These are phyloP conservation scores for Chrysotoxum bicinctum DNA, from an alignment of 2,888 invertebrate species.

Conservation along the genomic window DNA sequence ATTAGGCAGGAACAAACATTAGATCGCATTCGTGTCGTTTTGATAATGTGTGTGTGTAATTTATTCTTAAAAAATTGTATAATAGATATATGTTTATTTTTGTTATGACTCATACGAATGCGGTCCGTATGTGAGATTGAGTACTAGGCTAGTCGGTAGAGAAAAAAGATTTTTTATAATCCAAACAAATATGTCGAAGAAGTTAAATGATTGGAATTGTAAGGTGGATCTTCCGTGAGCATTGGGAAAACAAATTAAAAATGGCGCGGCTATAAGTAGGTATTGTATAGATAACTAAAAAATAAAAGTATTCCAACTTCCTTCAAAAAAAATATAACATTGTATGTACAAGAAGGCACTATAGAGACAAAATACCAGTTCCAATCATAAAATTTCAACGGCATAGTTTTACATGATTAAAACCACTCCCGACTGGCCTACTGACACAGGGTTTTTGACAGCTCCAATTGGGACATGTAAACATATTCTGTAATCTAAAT, in stretches of 20 bases:
- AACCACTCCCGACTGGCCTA: background rate
- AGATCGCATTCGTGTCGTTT: conserved; percentile 16
- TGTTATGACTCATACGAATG: background rate
- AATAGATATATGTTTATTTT: background rate
- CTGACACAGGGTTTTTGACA: conserved; percentile 58
- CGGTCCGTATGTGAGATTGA: conserved; percentile 11
- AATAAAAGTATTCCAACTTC: too few relatives aligned
- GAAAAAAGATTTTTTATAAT: background rate
- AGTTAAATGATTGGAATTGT: too few relatives aligned
- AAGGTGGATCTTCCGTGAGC: too few relatives aligned
- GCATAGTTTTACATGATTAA: background rate
- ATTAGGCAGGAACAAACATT: conserved; percentile 34
- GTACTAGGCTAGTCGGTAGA: background rate
- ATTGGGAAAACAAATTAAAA: too few relatives aligned
- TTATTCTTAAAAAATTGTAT: background rate
- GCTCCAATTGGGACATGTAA: conserved; percentile 58
- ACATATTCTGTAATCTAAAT: conserved; percentile 72
- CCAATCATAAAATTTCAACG: background rate
- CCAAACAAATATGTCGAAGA: background rate
- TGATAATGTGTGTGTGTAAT: background rate
- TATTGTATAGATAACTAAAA: too few relatives aligned
- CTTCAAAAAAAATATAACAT: too few relatives aligned
- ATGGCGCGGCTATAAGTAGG: too few relatives aligned
- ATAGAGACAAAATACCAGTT: background rate
- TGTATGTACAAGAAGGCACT: too few relatives aligned